phyloP scores from a whole-genome alignment of 2,797 vertebrate genomes.

The Squalus acanthias region DNA sequence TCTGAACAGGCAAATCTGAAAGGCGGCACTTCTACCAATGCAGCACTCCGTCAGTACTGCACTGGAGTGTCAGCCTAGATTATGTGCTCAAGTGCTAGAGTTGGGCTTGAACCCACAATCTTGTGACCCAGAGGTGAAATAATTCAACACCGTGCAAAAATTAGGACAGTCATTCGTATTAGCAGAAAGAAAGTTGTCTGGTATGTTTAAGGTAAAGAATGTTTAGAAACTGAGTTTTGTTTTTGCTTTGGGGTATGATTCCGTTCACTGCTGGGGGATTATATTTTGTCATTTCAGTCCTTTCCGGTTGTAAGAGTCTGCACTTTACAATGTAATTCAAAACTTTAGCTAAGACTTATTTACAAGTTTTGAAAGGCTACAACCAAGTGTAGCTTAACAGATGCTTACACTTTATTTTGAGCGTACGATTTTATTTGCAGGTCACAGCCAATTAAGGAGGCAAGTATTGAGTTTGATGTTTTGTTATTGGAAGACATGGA shows the following conservation, averaged over 20 bases:
- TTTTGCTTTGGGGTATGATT: not conserved
- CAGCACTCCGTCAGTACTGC: not conserved
- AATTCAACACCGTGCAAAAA: not conserved
- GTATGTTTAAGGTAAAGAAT: not conserved
- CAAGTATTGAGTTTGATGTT: constrained; percentile 78
- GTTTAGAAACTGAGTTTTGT: not conserved
- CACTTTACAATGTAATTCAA: not conserved
- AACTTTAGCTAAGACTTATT: not conserved
- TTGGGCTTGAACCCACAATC: not conserved
- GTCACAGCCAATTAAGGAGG: constrained; percentile 73
- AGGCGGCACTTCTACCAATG: too few species aligned
- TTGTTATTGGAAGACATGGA: constrained; percentile 85
- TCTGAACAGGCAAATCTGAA: not conserved
- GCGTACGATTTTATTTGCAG: constrained; percentile 53
- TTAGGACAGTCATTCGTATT: not conserved
- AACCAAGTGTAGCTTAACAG: not conserved
- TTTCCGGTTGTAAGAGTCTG: not conserved
- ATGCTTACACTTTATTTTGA: not conserved
- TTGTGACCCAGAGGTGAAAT: not conserved
- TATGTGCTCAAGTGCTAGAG: not conserved
- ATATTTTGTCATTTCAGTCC: not conserved
- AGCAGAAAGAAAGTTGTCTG: not conserved
- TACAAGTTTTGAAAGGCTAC: not conserved
- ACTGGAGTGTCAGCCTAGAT: not conserved
- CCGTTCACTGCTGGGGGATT: not conserved